Evolutionary conservation across 2,888 invertebrate genomes (phyloP).

Genomic region (Junonia oenone): DNA sequence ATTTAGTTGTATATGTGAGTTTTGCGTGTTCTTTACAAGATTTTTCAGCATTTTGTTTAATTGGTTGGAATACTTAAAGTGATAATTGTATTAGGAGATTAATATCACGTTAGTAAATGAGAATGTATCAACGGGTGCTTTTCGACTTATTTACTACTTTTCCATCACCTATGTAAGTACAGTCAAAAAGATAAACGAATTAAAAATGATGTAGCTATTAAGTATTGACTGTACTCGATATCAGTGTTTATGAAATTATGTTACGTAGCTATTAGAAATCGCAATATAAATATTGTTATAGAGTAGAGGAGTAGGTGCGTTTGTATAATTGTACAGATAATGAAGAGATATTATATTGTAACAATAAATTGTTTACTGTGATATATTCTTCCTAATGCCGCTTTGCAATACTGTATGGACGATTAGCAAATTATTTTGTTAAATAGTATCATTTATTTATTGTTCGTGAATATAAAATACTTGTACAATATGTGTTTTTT

Average conservation of each 20-base stretch:
- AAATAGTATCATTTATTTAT: constrained; percentile 33
- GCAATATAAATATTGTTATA: constrained; percentile 18
- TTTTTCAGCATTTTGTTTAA: background rate
- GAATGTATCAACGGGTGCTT: background rate
- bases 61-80: background rate
- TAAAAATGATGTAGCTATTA: background rate
- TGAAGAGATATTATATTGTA: constrained; percentile 18
- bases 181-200: background rate
- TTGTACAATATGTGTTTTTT: constrained; percentile 29
- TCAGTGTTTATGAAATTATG: constrained; percentile 15
- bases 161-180: background rate
- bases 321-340: constrained; percentile 21
- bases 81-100: background rate
- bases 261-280: constrained; percentile 12
- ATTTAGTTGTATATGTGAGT: background rate
- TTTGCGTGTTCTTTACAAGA: background rate
- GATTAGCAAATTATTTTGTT: constrained; percentile 52
- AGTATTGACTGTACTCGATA: constrained; percentile 18
- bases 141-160: background rate
- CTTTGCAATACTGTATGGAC: constrained; percentile 44
- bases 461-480: constrained; percentile 37
- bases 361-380: constrained; percentile 52
- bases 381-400: constrained; percentile 62
- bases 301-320: constrained; percentile 8
- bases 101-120: background rate